A percentile compares a stretch with the other conserved stretches of the same genome.
These are phyloP conservation scores for Theristicus caerulescens DNA, from an alignment of 2,113 vertebrate genomes.

Conservation along the genomic window DNA sequence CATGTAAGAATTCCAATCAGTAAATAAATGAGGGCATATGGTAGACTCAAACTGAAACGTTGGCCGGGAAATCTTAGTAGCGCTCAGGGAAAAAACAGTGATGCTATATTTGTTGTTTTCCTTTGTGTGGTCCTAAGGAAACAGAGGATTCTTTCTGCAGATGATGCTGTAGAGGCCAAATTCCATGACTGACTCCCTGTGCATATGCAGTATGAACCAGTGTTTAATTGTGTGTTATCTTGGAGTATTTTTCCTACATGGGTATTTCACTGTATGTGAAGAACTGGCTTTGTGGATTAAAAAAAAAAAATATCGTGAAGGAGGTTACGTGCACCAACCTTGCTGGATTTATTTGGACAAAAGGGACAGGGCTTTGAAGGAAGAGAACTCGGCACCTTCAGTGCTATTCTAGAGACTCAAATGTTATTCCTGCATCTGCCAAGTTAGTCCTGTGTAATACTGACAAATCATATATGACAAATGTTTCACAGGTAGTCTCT, in stretches of 20 bases:
- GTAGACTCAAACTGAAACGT: background rate
- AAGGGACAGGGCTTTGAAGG: background rate
- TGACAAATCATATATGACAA: background rate
- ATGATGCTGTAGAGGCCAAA: background rate
- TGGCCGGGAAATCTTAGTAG: background rate
- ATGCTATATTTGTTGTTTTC: background rate
- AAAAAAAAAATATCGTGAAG: background rate
- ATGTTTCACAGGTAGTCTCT: background rate
- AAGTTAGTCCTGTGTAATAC: background rate
- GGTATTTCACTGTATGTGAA: background rate
- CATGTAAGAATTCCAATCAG: background rate
- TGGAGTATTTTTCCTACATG: background rate
- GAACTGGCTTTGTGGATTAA: background rate
- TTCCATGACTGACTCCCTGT: background rate
- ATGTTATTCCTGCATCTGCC: background rate
- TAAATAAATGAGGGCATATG: background rate
- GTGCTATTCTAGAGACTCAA: background rate
- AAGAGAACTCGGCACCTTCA: background rate
- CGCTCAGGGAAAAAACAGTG: background rate
- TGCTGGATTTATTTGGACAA: background rate
- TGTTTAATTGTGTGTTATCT: background rate
- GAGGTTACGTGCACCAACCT: background rate
- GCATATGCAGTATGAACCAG: background rate
- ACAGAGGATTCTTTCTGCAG: background rate
- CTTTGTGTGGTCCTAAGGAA: background rate